A percentile compares a stretch with the other conserved stretches of the same genome.
phyloP scores from a whole-genome alignment of 2,113 vertebrate species.

The Argyrosomus japonicus region DNA sequence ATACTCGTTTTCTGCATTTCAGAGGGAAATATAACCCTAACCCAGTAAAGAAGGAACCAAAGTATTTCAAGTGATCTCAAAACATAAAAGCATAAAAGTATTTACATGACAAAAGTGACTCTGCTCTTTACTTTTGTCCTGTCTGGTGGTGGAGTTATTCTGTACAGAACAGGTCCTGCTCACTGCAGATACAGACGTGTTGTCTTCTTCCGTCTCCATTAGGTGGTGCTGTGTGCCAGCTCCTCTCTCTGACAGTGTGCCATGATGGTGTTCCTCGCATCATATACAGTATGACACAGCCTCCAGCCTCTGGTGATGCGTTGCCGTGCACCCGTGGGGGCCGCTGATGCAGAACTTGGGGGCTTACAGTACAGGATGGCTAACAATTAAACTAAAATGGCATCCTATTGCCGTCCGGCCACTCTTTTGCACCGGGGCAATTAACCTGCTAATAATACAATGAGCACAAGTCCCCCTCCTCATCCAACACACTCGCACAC shows the following conservation, averaged over 20 bases:
- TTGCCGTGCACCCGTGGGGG: neutral
- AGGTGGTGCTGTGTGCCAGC: slow-evolving; percentile 80
- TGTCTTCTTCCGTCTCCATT: slow-evolving; percentile 59
- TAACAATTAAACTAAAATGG: slow-evolving; percentile 79
- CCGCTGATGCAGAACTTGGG: slow-evolving; percentile 49
- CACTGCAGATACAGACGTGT: neutral
- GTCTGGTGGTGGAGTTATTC: too few species aligned
- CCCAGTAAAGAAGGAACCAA: neutral
- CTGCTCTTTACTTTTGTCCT: neutral
- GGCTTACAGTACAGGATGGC: slow-evolving; percentile 67
- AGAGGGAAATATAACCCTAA: too few species aligned
- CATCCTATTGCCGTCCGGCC: slow-evolving; percentile 65
- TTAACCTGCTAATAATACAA: slow-evolving; percentile 83
- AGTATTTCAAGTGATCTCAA: neutral
- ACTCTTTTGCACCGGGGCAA: slow-evolving; percentile 74
- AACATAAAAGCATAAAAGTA: neutral
- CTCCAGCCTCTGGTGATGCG: slow-evolving; percentile 28
- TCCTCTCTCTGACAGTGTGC: slow-evolving; percentile 25
- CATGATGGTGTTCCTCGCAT: slow-evolving; percentile 34
- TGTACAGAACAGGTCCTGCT: neutral
- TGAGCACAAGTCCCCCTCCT: slow-evolving; percentile 43
- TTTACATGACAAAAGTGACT: neutral
- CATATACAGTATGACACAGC: slow-evolving; percentile 57
- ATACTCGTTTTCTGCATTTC: too few species aligned
- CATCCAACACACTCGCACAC: slow-evolving; percentile 12